Evolutionary conservation across 1,140 invertebrate genomes (phyloP), one percentile per base, ranked within the genome.

Genomic region (Sarcophaga bullata): DNA sequence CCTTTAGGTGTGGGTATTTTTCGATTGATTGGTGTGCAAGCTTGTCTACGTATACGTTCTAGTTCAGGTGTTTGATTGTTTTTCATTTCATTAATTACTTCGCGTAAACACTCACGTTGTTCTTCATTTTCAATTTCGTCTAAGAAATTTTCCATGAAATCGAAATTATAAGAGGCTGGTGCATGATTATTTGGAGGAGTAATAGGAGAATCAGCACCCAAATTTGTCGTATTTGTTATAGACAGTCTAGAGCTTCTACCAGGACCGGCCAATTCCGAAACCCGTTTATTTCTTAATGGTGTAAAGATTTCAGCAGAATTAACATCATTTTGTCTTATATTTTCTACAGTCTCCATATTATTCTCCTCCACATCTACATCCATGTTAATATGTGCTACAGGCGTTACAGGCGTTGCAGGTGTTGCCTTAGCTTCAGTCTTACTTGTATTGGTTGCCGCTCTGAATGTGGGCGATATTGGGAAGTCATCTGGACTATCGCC

Each of bases 401-500:
- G 19, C 48, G 48, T 50, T 68, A 52, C 46, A 1, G 75, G 75
- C 47, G 81, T 81, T 10, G 54, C 13, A 62, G 68, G 81, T 15
- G 76, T 68, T 47, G 13, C 49, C 50, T 78, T 78, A 5, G n/a
- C 9, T 19, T 50, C 75, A 17, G n/a, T 78, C 17, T 78, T 78
- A 50, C 75, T 50, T 9, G 75, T 81, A 47, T 85, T 86, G 13
- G 17, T 75, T n/a, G 87, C 85, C 25, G 1, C 25, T 50, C 84
- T 82, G 1, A 88, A 37, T 0, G 84, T 80, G 0, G 88, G 87
- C 0, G 88, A 89, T 17, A 47, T n/a, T 10, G 88, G 88, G 8
- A 89, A 89, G 8, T 89, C 86, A 25, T 80, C 73, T 17, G 84
- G 76, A 73, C 88, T 88, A 3, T 93, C 92, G 8, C 94, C 94